phyloP scores from a whole-genome alignment of 2,888 invertebrate genomes.

The Cosmia pyralina region DNA sequence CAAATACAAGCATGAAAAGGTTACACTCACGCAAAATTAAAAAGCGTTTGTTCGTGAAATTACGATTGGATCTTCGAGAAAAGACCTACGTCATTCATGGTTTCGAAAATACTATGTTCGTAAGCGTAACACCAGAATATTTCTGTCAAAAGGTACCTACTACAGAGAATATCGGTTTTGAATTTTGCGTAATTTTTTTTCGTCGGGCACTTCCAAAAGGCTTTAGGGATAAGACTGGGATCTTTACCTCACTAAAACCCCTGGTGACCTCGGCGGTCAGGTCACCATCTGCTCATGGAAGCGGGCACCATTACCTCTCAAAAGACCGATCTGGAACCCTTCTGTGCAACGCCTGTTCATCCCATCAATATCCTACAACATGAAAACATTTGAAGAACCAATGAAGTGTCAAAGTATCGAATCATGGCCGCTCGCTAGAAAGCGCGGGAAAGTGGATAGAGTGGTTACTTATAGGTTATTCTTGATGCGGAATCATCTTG shows the following conservation, averaged over 20 bases:
- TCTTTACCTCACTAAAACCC: background rate
- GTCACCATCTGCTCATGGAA: no score
- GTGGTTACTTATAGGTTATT: constrained; percentile 33
- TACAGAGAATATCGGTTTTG: no score
- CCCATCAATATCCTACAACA: no score
- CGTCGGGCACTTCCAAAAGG: no score
- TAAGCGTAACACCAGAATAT: no score
- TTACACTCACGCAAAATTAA: no score
- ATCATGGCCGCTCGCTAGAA: constrained; percentile 51
- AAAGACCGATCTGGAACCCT: background rate
- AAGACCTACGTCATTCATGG: no score
- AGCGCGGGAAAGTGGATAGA: constrained; percentile 60
- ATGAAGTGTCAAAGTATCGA: constrained; percentile 22
- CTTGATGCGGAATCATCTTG: constrained; percentile 45
- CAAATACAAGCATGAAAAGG: no score
- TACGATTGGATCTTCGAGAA: no score
- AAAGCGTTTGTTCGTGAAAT: no score
- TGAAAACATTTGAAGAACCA: background rate
- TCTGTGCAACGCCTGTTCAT: background rate
- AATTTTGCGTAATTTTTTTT: background rate
- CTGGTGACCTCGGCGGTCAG: background rate
- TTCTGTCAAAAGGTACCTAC: no score
- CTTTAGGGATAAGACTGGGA: background rate
- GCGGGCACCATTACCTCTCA: background rate
- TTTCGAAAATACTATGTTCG: no score